A percentile compares a stretch with the other conserved stretches of the same genome.
phyloP scores from a whole-genome alignment of 2,888 invertebrate genomes.

The Eugnorisma glareosa region DNA sequence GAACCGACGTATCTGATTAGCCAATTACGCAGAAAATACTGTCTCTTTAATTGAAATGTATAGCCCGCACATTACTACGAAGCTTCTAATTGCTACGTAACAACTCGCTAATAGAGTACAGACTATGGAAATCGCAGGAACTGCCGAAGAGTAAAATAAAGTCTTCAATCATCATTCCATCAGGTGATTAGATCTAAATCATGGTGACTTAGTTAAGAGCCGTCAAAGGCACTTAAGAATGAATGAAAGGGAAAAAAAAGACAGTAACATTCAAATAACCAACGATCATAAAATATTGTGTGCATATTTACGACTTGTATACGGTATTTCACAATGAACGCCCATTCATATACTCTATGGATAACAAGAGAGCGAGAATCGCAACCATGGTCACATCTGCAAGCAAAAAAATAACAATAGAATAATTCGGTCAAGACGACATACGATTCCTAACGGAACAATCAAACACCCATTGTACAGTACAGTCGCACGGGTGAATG shows the following conservation, averaged over 20 bases:
- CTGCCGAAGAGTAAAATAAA: neutral
- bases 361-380: slow-evolving; percentile 34
- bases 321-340: slow-evolving; percentile 44
- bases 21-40: neutral
- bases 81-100: neutral
- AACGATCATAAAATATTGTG: slow-evolving; percentile 23
- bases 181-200: neutral
- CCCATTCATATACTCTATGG: slow-evolving; percentile 24
- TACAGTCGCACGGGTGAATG: slow-evolving; percentile 45
- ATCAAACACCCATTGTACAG: slow-evolving; percentile 59
- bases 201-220: neutral
- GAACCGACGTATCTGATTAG: neutral
- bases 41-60: neutral
- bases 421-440: slow-evolving; percentile 54
- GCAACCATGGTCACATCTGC: slow-evolving; percentile 23
- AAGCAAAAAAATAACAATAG: slow-evolving; percentile 55
- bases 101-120: neutral
- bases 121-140: neutral
- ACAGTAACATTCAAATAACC: slow-evolving; percentile 32
- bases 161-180: neutral
- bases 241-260: slow-evolving; percentile 39
- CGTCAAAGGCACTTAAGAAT: neutral
- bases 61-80: neutral
- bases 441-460: slow-evolving; percentile 56
- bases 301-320: slow-evolving; percentile 30